Evolutionary conservation across 2,797 vertebrate species (phyloP).

Genomic region (Oreochromis grahami): DNA sequence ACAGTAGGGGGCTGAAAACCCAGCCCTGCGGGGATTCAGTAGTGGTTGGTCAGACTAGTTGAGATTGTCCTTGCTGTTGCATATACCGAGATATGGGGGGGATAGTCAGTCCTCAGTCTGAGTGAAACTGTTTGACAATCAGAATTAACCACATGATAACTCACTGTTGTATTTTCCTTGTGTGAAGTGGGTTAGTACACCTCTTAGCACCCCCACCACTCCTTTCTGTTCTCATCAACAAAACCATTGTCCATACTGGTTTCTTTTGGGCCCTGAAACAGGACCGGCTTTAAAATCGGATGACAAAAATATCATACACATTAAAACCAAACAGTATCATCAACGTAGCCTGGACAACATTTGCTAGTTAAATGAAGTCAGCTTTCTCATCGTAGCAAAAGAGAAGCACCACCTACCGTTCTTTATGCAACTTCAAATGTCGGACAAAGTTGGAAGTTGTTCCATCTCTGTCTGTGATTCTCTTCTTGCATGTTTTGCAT

Average conservation of each 20-base stretch:
- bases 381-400: no score
- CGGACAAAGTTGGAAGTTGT: no score
- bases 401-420: no score
- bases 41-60: neutral
- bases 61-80: neutral
- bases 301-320: no score
- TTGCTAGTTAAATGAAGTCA: no score
- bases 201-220: neutral
- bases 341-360: no score
- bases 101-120: neutral
- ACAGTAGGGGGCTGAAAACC: neutral
- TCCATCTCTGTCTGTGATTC: no score
- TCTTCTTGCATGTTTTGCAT: no score
- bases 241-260: neutral
- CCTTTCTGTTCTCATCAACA: neutral
- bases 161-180: neutral
- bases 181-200: neutral
- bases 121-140: neutral
- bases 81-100: neutral
- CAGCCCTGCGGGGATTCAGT: neutral
- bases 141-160: neutral
- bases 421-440: no score
- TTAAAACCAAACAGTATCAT: no score
- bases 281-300: neutral
- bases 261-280: neutral